A percentile compares a stretch with the other conserved stretches of the same genome.
Conservation (phyloP, 2,797 vertebrate genomes). For the Nyctibius grandis region DNA sequence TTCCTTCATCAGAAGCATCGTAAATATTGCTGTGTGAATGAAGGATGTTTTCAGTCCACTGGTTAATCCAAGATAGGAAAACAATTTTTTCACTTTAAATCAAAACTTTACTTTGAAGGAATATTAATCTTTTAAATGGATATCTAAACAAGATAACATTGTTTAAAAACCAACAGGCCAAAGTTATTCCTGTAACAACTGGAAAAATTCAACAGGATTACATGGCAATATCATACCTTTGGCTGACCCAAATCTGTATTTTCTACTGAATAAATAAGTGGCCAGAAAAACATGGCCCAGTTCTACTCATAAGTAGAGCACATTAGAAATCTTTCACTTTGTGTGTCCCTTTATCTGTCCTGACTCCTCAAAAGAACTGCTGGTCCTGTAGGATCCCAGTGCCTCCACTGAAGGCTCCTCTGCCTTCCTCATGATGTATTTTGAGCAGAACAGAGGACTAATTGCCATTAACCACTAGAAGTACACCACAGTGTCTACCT, state of each 20-base stretch:
- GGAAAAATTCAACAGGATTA: not conserved
- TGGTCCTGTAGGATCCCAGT: not conserved
- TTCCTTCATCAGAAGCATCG: not conserved
- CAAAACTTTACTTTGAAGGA: not conserved
- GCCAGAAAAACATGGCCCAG: not conserved
- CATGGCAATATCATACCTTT: not conserved
- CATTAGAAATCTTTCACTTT: not conserved
- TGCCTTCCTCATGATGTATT: not conserved
- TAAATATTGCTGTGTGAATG: not conserved
- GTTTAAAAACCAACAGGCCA: not conserved
- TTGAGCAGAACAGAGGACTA: not conserved
- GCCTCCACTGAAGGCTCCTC: not conserved
- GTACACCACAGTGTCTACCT: not conserved
- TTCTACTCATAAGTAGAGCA: not conserved
- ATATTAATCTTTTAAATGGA: not conserved
- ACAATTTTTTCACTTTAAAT: not conserved
- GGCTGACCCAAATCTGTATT: not conserved
- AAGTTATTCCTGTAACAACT: not conserved
- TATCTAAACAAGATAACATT: not conserved
- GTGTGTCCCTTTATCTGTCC: not conserved
- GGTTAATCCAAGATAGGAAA: not conserved
- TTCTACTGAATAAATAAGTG: conserved; percentile 5
- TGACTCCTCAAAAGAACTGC: not conserved
- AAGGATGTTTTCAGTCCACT: conserved; percentile 40
- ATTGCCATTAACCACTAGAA: not conserved